Base-by-base conservation (phyloP, 2,888 invertebrate genomes). In the Conops quadrifasciatus region DNA sequence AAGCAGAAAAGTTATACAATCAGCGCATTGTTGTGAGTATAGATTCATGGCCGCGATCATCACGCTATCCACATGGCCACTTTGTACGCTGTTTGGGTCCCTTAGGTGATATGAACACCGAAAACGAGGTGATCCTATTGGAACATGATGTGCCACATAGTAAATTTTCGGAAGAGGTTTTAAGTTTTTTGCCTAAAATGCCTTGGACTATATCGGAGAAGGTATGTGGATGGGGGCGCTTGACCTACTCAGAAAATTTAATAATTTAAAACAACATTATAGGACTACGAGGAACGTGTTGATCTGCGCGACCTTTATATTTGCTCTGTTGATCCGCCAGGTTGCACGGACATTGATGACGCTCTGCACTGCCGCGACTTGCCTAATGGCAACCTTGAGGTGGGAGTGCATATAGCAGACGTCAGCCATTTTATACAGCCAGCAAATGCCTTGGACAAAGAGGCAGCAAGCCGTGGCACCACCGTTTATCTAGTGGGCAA, bases 341-440 rank as follows among this genome's bases (percentile, higher is more conserved):
- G 98, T 0, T 99, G 98, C 84, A 99, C 98, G 0, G 99, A 99
- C 84, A 98, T 99, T 75, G 99, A 99, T 83, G 99, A 99, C 85
- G 98, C 99, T 0, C 87, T 99, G 1, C 99, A 99, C 86, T 97
- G 97, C 78, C 88, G 91, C 24, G 87, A 88, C 51, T 85, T 97
- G 26, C 88, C 89, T 0, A 92, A 92, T 80, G 92, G 92, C 3
- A 91, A 91, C 79, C 88, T 89, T 62, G 93, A 96, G 87, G 92
- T 97, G 62, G 98, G 98, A 19, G 98, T 99, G 0, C 99, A 99
- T 82, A 99, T 99, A 74, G 99, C 99, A 7, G 99, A 99, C 87
- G 99, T 99, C 9, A 95, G 97, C 1, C 94, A 99, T 87, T 99
- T 98, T 81, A 96, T 99, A 72, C 88, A 96, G 58, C 97, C 98